These are phyloP conservation scores for Leptothorax acervorum DNA, from an alignment of 2,888 invertebrate species.

Conservation along the genomic window DNA sequence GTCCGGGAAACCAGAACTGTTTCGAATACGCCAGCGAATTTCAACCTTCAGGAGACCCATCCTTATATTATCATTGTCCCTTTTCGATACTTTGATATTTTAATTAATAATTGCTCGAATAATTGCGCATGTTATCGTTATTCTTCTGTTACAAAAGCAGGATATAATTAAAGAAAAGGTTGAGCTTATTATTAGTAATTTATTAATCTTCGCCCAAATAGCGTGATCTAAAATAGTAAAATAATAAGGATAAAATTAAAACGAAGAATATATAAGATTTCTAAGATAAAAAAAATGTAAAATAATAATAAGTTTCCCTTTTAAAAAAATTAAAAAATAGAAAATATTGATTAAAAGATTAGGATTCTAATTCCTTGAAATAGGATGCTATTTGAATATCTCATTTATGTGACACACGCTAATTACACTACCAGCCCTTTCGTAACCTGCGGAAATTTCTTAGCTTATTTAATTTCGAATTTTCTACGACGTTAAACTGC, in stretches of 20 bases:
- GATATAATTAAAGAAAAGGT: neutral
- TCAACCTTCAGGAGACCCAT: neutral
- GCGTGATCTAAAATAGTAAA: neutral
- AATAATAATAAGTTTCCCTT: neutral
- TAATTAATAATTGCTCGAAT: neutral
- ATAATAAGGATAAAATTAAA: neutral
- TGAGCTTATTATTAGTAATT: neutral
- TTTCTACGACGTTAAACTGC: neutral
- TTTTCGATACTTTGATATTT: neutral
- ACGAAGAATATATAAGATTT: neutral
- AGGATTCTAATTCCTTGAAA: neutral
- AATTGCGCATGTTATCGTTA: neutral
- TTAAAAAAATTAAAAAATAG: neutral
- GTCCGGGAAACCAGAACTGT: conserved; percentile 30
- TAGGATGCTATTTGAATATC: neutral
- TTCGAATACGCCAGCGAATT: conserved; percentile 36
- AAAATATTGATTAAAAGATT: neutral
- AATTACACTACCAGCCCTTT: neutral
- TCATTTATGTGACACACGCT: neutral
- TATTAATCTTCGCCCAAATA: neutral
- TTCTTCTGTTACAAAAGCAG: neutral
- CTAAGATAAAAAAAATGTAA: conserved; percentile 5
- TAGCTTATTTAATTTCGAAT: conserved; percentile 21
- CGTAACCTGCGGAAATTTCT: neutral
- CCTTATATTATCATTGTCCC: neutral